phyloP scores from a whole-genome alignment of 1,140 invertebrate genomes.

The Drosophila biarmipes region DNA sequence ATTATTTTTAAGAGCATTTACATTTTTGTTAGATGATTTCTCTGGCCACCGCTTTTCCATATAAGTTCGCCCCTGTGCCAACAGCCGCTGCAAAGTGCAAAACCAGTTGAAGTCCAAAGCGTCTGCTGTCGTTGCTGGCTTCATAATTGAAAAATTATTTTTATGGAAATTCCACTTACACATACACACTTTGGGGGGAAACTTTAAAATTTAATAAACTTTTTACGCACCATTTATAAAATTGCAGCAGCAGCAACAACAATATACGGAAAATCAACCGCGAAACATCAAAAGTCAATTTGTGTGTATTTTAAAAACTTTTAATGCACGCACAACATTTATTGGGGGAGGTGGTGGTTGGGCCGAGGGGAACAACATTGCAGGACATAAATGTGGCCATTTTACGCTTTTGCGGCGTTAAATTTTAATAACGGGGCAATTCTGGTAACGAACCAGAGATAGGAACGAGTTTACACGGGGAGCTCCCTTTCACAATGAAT shows the following conservation, averaged over 20 bases:
- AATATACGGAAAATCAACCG: conserved; percentile 67
- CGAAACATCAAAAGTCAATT: conserved; percentile 81
- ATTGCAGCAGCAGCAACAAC: conserved; percentile 30
- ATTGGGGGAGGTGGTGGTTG: background rate
- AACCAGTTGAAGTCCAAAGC: conserved; percentile 57
- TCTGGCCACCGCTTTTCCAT: conserved; percentile 1
- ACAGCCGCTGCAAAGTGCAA: conserved; percentile 57
- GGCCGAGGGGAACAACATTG: conserved; percentile 47
- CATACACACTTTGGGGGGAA: conserved; percentile 14
- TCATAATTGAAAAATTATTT: conserved; percentile 81
- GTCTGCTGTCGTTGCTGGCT: conserved; percentile 33
- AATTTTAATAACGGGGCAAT: conserved; percentile 76
- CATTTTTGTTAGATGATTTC: background rate
- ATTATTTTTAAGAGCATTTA: background rate
- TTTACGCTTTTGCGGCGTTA: conserved; percentile 79
- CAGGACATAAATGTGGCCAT: conserved; percentile 76
- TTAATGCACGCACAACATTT: conserved; percentile 61
- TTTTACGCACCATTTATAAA: conserved; percentile 76
- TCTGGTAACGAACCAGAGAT: conserved; percentile 58
- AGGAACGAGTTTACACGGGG: conserved; percentile 28
- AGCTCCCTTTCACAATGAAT: background rate
- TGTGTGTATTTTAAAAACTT: conserved; percentile 77
- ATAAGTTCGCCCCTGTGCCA: conserved; percentile 23
- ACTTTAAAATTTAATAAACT: conserved; percentile 81
- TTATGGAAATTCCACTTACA: conserved; percentile 64